A percentile compares a stretch with the other conserved stretches of the same genome.
phyloP scores from a whole-genome alignment of 2,113 vertebrate species.

The Gasterosteus nipponicus region DNA sequence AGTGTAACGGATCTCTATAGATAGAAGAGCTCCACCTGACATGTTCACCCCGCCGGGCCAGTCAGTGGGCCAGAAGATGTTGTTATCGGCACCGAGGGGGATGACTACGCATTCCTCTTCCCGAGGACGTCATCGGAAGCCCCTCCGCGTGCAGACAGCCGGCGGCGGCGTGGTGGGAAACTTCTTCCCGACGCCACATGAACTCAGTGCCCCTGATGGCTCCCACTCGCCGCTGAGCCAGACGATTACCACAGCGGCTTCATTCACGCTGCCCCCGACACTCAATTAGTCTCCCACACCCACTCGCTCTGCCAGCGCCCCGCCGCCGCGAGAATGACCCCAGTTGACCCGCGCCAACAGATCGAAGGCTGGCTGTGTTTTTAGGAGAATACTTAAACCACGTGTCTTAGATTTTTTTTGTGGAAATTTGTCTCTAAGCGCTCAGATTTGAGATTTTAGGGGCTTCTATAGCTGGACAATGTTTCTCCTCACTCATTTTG shows the following conservation, averaged over 20 bases:
- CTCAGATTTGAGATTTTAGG: neutral
- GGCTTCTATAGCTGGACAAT: neutral
- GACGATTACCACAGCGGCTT: conserved; percentile 83
- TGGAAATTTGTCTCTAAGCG: neutral
- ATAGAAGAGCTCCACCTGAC: conserved; percentile 26
- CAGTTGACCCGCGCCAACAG: conserved; percentile 70
- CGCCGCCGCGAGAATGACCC: conserved; percentile 79
- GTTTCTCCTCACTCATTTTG: no score
- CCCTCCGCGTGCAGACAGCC: conserved; percentile 50
- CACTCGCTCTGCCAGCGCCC: conserved; percentile 83
- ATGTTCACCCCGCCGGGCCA: conserved; percentile 54
- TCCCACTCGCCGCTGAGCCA: conserved; percentile 83
- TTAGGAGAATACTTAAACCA: conserved; percentile 44
- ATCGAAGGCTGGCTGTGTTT: conserved; percentile 29
- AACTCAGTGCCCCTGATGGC: conserved; percentile 80
- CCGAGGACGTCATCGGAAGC: conserved; percentile 60
- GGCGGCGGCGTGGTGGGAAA: conserved; percentile 47
- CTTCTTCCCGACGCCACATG: conserved; percentile 74
- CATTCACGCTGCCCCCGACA: conserved; percentile 83
- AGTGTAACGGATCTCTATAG: neutral
- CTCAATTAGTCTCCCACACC: conserved; percentile 84
- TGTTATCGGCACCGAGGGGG: no score
- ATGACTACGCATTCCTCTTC: conserved; percentile 75
- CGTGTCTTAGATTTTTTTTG: neutral
- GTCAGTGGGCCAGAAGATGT: no score